Conservation (phyloP, 2,888 invertebrate genomes). For the Ctenicera cuprea region DNA sequence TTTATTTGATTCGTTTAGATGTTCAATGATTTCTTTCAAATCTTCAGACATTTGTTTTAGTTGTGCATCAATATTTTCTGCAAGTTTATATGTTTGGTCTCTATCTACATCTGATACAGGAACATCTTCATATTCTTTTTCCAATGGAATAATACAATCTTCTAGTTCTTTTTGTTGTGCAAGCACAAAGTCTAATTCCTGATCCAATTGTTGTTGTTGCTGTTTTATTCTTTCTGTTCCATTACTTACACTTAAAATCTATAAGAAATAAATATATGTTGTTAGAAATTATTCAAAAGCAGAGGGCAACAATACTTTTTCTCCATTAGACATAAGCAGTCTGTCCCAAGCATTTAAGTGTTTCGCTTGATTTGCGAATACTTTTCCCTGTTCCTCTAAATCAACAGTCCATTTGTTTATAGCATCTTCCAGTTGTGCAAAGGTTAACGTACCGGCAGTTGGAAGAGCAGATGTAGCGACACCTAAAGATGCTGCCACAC, state of each 20-base stretch:
- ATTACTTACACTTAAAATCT: conserved; percentile 90
- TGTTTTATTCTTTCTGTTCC: conserved; percentile 92
- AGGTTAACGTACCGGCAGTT: conserved; percentile 79
- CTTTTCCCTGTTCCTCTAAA: conserved; percentile 93
- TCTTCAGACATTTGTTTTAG: conserved; percentile 96
- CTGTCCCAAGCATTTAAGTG: conserved; percentile 98
- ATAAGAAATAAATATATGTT: conserved; percentile 55
- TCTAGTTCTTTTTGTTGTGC: conserved; percentile 96
- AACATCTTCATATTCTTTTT: conserved; percentile 83
- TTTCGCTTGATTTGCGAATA: conserved; percentile 94
- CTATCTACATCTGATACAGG: conserved; percentile 89
- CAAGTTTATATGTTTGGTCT: conserved; percentile 89
- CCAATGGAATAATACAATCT: conserved; percentile 89
- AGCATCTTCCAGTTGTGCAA: conserved; percentile 90
- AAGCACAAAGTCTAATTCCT: conserved; percentile 94
- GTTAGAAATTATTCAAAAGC: not conserved
- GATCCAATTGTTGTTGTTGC: conserved; percentile 92
- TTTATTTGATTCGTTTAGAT: conserved; percentile 91
- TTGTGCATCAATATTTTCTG: conserved; percentile 94
- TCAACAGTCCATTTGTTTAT: conserved; percentile 97
- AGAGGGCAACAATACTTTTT: conserved; percentile 78
- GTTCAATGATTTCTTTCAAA: conserved; percentile 95
- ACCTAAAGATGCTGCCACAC: conserved; percentile 63
- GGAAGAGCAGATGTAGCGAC: conserved; percentile 70
- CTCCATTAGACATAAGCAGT: conserved; percentile 91